phyloP scores from a whole-genome alignment of 2,113 vertebrate species.

The Clarias gariepinus region DNA sequence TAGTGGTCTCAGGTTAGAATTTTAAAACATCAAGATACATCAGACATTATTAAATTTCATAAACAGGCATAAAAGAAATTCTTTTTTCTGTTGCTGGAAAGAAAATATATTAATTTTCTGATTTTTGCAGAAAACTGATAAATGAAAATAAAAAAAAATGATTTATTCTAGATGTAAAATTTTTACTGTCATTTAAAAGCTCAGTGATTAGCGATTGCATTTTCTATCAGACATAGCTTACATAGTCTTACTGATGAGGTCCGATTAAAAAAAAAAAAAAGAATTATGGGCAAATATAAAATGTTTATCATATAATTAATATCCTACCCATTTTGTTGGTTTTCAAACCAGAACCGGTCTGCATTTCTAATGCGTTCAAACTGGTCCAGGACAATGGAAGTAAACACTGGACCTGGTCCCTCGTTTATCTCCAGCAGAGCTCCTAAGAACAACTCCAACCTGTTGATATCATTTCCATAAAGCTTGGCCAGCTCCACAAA shows the following conservation, averaged over 20 bases:
- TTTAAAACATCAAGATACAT: not conserved
- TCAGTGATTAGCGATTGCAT: not conserved
- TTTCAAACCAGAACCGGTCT: conserved; percentile 98
- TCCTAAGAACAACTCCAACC: conserved; percentile 85
- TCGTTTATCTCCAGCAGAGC: conserved; percentile 77
- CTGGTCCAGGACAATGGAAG: conserved; percentile 82
- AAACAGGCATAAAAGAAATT: not conserved
- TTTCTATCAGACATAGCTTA: not conserved
- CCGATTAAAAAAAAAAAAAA: not conserved
- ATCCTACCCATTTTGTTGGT: conserved; percentile 83
- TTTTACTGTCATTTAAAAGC: not conserved
- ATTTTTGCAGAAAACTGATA: not conserved
- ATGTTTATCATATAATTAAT: not conserved
- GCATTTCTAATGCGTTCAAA: conserved; percentile 88
- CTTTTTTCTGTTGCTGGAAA: not conserved
- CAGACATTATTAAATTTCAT: not conserved
- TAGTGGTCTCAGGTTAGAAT: not conserved
- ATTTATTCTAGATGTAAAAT: not conserved
- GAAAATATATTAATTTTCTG: not conserved
- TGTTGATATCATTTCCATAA: conserved; percentile 73
- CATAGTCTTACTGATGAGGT: too few species aligned
- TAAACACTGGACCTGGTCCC: conserved; percentile 78
- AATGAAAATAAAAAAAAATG: not conserved
- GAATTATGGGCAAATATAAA: not conserved
- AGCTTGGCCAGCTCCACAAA: conserved; percentile 62